These are phyloP conservation scores for Drosophila nigritarsus DNA, from an alignment of 2,888 invertebrate species.

Conservation along the genomic window DNA sequence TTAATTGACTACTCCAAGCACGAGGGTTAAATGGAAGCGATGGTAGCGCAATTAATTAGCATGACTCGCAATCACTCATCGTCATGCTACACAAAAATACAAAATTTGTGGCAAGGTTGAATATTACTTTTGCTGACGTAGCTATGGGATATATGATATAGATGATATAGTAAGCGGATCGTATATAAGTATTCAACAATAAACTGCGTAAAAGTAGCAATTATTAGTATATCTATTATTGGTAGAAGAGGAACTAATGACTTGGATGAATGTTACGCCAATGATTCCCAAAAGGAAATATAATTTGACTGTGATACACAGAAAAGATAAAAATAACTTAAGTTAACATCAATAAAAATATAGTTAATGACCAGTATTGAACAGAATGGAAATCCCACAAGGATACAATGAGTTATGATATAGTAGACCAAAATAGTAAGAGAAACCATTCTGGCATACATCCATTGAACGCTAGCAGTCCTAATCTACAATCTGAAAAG, in stretches of 20 bases:
- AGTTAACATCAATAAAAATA: background rate
- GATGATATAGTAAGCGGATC: background rate
- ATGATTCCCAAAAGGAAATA: background rate
- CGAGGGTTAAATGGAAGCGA: background rate
- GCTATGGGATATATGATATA: background rate
- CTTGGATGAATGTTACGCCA: background rate
- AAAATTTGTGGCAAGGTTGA: background rate
- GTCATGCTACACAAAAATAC: background rate
- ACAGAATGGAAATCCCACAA: background rate
- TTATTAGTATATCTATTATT: too few species aligned
- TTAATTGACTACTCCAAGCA: slow-evolving; percentile 3
- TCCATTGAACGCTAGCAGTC: accelerated
- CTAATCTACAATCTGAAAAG: background rate
- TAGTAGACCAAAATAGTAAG: too few species aligned
- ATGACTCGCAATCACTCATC: slow-evolving; percentile 1
- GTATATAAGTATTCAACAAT: background rate
- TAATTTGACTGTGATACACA: background rate
- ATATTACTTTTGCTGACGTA: background rate
- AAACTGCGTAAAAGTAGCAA: background rate
- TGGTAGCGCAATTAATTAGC: background rate
- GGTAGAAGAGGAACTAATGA: background rate
- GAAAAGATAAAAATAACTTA: background rate
- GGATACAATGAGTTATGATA: background rate
- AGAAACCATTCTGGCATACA: background rate
- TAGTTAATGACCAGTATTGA: background rate